These are phyloP conservation scores for Lutraria rhynchaena DNA, from an alignment of 1,140 invertebrate genomes.

Conservation along the genomic window DNA sequence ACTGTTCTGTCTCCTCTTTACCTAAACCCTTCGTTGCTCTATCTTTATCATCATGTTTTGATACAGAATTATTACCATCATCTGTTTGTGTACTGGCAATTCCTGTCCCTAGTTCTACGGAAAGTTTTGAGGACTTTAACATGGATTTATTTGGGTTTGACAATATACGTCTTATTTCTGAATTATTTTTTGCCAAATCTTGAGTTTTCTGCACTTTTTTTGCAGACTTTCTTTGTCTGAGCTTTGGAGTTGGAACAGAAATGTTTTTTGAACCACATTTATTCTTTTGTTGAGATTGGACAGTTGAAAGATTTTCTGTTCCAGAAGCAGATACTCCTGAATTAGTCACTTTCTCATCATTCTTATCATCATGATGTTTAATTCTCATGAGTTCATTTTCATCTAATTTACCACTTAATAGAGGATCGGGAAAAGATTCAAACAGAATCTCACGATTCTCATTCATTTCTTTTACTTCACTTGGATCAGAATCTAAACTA, in stretches of 20 bases:
- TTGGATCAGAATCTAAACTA: neutral
- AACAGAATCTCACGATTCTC: neutral
- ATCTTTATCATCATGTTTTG: too few relatives aligned
- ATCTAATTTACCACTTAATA: constrained; percentile 47
- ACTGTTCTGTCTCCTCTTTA: too few relatives aligned
- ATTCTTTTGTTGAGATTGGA: too few relatives aligned
- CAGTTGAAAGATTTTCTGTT: too few relatives aligned
- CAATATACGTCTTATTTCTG: constrained; percentile 6
- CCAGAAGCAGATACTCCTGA: too few relatives aligned
- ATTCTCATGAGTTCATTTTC: constrained; percentile 47
- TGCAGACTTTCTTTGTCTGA: neutral
- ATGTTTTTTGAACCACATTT: too few relatives aligned
- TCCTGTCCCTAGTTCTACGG: neutral
- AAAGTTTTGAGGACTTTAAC: neutral
- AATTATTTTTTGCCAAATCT: neutral
- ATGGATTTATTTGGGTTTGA: constrained; percentile 7
- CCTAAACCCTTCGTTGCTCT: too few relatives aligned
- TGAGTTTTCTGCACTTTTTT: constrained; percentile 7
- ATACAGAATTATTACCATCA: too few relatives aligned
- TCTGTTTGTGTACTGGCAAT: neutral
- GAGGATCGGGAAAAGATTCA: constrained; percentile 36
- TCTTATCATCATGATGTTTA: constrained; percentile 5
- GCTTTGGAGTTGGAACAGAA: neutral
- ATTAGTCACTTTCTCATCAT: too few relatives aligned
- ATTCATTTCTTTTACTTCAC: neutral